Percentiles rank a stretch among this genome's conserved stretches.
Conservation (phyloP, 2,888 invertebrate species). For the Drosophila putrida region DNA sequence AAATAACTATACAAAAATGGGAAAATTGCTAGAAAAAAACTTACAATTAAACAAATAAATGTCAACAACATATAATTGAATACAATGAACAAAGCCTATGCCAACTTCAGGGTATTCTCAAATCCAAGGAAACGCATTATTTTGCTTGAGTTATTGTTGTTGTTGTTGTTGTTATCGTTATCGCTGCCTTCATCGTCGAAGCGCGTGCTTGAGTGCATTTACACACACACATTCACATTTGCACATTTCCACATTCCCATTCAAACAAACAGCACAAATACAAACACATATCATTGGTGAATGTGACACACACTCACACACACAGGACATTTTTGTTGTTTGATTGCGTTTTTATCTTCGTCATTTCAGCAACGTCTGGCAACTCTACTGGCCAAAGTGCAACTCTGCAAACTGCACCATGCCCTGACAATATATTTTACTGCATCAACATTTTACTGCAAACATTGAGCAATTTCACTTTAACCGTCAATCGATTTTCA, state of each 20-base stretch:
- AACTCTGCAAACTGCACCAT: conserved; percentile 33
- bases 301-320: conserved; percentile 20
- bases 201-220: conserved; percentile 77
- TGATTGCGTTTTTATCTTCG: conserved; percentile 79
- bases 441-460: conserved; percentile 76
- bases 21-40: too few relatives aligned
- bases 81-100: not conserved
- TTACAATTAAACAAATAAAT: not conserved
- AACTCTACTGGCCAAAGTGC: conserved; percentile 32
- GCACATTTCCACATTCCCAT: too few relatives aligned
- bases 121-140: not conserved
- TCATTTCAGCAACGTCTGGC: conserved; percentile 70
- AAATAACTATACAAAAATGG: too few relatives aligned
- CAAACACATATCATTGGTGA: conserved; percentile 65
- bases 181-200: conserved; percentile 48
- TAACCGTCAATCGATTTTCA: conserved; percentile 79
- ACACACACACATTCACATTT: conserved; percentile 28
- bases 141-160: conserved; percentile 6
- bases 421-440: conserved; percentile 69
- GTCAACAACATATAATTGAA: not conserved
- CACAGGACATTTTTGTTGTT: conserved; percentile 65
- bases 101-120: conserved; percentile 22
- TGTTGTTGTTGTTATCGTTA: conserved; percentile 44
- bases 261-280: conserved; percentile 45
- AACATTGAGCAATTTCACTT: conserved; percentile 80